A percentile compares a stretch with the other conserved stretches of the same genome.
These are phyloP conservation scores for Pachyrhynchus sulphureomaculatus DNA, from an alignment of 1,140 invertebrate species.

Conservation along the genomic window DNA sequence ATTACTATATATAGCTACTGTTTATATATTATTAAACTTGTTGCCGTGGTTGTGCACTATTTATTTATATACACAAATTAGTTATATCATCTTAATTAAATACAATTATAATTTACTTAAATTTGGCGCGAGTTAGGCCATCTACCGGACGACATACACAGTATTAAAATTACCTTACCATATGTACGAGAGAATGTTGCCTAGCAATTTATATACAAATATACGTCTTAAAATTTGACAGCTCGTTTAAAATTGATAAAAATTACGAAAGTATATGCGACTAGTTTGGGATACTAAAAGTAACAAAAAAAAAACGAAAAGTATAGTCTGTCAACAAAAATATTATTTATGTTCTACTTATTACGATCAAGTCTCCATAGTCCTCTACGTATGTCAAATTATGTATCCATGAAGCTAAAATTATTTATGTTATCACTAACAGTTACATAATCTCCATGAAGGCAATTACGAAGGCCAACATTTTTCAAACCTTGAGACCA, in stretches of 20 bases:
- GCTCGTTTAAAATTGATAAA: not conserved
- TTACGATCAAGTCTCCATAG: too few species aligned
- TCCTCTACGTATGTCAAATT: too few species aligned
- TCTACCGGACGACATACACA: not conserved
- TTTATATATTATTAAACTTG: constrained; percentile 12
- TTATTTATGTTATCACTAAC: too few species aligned
- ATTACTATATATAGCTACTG: constrained; percentile 15
- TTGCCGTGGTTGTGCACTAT: constrained; percentile 32
- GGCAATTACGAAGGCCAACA: too few species aligned
- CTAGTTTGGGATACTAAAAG: constrained; percentile 4
- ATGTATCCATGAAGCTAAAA: too few species aligned
- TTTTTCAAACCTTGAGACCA: too few species aligned
- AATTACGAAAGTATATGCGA: constrained; percentile 1
- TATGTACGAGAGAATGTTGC: not conserved
- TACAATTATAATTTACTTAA: not conserved
- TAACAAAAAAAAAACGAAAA: not conserved
- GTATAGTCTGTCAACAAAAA: not conserved
- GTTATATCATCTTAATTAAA: constrained; percentile 8
- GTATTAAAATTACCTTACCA: constrained; percentile 6
- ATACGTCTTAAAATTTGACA: constrained; percentile 6
- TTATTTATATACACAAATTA: constrained; percentile 23
- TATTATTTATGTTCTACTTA: too few species aligned
- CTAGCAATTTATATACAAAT: constrained; percentile 10
- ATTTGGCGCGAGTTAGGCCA: not conserved
- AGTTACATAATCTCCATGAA: too few species aligned